These are phyloP conservation scores for Falcunculus frontatus DNA, from an alignment of 2,113 vertebrate genomes.

Conservation along the genomic window DNA sequence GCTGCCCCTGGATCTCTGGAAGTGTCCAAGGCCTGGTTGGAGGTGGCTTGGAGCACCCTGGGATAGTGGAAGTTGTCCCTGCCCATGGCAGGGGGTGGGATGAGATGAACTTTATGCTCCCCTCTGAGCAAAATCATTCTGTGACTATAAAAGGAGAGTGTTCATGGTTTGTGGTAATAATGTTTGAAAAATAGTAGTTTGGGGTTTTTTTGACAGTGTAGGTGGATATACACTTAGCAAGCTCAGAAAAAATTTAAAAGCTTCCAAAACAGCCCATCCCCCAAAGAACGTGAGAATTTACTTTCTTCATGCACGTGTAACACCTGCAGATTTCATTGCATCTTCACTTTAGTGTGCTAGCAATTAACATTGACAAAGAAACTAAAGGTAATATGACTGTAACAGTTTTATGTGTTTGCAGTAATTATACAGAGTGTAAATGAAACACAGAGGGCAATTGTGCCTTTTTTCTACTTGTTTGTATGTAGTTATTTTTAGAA, in stretches of 20 bases:
- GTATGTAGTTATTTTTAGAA: neutral
- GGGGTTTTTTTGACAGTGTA: neutral
- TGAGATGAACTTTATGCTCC: neutral
- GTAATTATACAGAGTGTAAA: conserved; percentile 5
- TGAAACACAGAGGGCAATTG: conserved; percentile 5
- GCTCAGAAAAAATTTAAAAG: neutral
- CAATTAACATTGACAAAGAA: conserved; percentile 22
- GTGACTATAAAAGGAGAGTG: neutral
- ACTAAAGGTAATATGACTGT: conserved; percentile 1
- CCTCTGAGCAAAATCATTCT: neutral
- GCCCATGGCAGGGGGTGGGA: neutral
- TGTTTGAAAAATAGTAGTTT: neutral
- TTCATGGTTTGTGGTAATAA: neutral
- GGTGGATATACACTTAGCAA: neutral
- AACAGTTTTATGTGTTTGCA: conserved; percentile 21
- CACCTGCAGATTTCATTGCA: conserved; percentile 33
- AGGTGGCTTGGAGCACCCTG: neutral
- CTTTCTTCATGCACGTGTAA: neutral
- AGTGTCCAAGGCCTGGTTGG: neutral
- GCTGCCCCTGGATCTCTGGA: neutral
- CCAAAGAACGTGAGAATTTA: neutral
- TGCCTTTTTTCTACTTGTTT: neutral
- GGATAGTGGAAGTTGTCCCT: rapidly evolving
- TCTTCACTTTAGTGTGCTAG: conserved; percentile 16
- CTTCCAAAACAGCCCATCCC: neutral